Conservation (phyloP, 2,888 invertebrate genomes). For the Nomada fabriciana region DNA sequence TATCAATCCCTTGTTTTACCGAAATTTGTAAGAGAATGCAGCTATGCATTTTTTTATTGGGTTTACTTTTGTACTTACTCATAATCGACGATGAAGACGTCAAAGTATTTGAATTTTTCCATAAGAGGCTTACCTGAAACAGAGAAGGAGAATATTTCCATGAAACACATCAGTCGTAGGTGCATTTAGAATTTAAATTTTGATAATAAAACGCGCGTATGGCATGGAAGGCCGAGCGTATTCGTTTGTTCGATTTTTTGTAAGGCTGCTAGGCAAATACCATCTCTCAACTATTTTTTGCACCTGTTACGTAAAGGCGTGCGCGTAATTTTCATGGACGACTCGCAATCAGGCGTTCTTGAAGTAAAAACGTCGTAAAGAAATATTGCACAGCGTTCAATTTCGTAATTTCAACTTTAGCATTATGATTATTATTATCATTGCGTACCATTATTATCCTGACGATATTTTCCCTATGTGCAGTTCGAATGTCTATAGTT, state of each 20-base stretch:
- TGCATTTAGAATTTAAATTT: background rate
- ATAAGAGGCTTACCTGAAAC: conserved; percentile 52
- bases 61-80: conserved; percentile 27
- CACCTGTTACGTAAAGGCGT: conserved; percentile 23
- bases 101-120: background rate
- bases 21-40: no score
- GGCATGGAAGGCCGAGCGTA: background rate
- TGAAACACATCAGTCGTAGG: conserved; percentile 18
- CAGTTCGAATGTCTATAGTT: no score
- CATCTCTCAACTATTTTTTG: conserved; percentile 23
- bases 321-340: no score
- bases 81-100: conserved; percentile 3
- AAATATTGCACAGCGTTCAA: no score
- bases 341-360: no score
- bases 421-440: no score
- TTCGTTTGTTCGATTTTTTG: background rate
- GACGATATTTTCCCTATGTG: no score
- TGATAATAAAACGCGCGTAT: background rate
- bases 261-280: conserved; percentile 20
- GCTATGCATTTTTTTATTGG: no score
- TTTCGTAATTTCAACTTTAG: no score
- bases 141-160: background rate
- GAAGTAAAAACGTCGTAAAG: no score
- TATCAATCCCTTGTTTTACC: background rate
- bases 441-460: no score